A percentile compares a stretch with the other conserved stretches of the same genome.
Conservation (phyloP, 2,113 vertebrate species). For the Ibidorhyncha struthersii region DNA sequence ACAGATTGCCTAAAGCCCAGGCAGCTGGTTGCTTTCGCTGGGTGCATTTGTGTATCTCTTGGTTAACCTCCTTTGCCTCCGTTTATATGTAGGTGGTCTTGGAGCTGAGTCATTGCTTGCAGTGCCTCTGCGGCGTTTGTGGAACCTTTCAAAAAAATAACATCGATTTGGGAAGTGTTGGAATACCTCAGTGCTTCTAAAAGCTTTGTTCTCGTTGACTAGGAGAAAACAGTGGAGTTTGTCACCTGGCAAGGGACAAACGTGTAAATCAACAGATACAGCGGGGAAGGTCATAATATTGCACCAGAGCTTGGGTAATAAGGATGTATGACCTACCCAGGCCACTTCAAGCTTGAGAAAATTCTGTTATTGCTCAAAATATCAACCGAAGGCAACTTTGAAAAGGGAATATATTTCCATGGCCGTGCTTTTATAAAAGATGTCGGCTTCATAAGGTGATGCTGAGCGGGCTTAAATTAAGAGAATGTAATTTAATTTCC, state of each 20-base stretch:
- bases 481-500: conserved; percentile 9
- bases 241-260: background rate
- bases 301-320: background rate
- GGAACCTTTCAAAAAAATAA: background rate
- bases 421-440: background rate
- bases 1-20: background rate
- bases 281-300: background rate
- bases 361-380: background rate
- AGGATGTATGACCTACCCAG: background rate
- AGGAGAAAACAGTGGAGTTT: background rate
- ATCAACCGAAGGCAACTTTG: background rate
- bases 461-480: background rate
- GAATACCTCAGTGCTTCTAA: background rate
- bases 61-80: background rate
- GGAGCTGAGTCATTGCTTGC: background rate
- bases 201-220: background rate
- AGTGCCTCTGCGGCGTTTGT: background rate
- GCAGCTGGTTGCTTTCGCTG: background rate
- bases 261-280: background rate
- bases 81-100: background rate
- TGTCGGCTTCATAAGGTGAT: background rate
- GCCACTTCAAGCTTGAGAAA: background rate
- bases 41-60: background rate
- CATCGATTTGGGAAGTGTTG: background rate
- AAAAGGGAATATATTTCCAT: background rate